phyloP scores from a whole-genome alignment of 2,888 invertebrate species.

The Mechanitis mazaeus region DNA sequence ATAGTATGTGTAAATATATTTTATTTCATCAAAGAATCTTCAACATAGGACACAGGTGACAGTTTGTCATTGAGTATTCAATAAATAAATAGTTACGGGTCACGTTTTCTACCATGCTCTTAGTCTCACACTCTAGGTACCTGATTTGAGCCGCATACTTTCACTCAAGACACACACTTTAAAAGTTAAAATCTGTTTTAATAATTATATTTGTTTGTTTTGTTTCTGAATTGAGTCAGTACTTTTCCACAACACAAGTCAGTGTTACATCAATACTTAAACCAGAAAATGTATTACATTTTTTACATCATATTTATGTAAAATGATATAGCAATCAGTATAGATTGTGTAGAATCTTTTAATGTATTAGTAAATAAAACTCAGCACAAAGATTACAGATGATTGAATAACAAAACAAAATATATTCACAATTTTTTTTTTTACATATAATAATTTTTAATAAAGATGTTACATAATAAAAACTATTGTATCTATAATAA shows the following conservation, averaged over 20 bases:
- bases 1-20: not conserved
- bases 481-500: too few species aligned
- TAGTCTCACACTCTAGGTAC: slow-evolving; percentile 18
- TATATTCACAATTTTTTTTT: too few species aligned
- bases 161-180: slow-evolving; percentile 8
- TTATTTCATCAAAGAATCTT: slow-evolving; percentile 43
- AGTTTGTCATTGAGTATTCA: slow-evolving; percentile 36
- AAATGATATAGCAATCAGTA: not conserved
- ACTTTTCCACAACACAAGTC: slow-evolving; percentile 21
- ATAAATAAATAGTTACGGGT: slow-evolving; percentile 63
- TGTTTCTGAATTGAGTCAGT: slow-evolving; percentile 16
- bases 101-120: slow-evolving; percentile 68
- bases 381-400: too few species aligned
- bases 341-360: not conserved
- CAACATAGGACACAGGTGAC: slow-evolving; percentile 42
- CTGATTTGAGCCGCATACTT: slow-evolving; percentile 15
- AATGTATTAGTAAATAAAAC: too few species aligned
- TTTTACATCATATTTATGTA: not conserved
- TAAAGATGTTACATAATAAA: too few species aligned
- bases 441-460: too few species aligned
- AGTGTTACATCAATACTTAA: not conserved
- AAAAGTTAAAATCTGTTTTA: not conserved
- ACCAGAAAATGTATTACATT: not conserved
- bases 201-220: slow-evolving; percentile 5
- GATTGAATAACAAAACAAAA: too few species aligned